Evolutionary conservation across 2,888 invertebrate species (phyloP).

Genomic region (Rhagonycha lutea): DNA sequence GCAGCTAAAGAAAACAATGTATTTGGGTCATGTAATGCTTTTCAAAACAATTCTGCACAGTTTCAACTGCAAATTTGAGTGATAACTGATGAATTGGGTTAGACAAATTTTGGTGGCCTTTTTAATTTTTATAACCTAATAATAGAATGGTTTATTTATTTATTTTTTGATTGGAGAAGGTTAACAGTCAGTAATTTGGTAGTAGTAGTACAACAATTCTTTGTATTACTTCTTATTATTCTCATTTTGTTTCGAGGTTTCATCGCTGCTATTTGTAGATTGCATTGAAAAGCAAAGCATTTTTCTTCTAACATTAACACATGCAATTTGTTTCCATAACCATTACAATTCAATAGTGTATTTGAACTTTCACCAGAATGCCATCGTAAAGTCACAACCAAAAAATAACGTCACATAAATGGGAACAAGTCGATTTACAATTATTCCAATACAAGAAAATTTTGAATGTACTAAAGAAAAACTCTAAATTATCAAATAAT

Average conservation of each 20-base stretch:
- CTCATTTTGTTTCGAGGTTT: not conserved
- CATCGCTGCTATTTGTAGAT: too few species aligned
- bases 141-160: not conserved
- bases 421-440: too few species aligned
- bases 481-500: too few species aligned
- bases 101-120: not conserved
- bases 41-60: not conserved
- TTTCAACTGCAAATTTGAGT: not conserved
- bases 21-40: slow-evolving; percentile 2
- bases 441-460: too few species aligned
- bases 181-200: not conserved
- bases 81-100: not conserved
- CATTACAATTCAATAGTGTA: too few species aligned
- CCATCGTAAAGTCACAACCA: too few species aligned
- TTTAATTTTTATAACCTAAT: not conserved
- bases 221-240: not conserved
- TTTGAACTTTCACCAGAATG: too few species aligned
- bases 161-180: not conserved
- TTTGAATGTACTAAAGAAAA: too few species aligned
- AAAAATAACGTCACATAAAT: too few species aligned
- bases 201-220: not conserved
- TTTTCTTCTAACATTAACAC: too few species aligned
- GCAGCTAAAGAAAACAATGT: slow-evolving; percentile 4
- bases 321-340: too few species aligned
- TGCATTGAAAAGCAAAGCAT: too few species aligned